A percentile compares a stretch with the other conserved stretches of the same genome.
phyloP scores from a whole-genome alignment of 1,140 invertebrate genomes.

The Armadillidium nasatum region DNA sequence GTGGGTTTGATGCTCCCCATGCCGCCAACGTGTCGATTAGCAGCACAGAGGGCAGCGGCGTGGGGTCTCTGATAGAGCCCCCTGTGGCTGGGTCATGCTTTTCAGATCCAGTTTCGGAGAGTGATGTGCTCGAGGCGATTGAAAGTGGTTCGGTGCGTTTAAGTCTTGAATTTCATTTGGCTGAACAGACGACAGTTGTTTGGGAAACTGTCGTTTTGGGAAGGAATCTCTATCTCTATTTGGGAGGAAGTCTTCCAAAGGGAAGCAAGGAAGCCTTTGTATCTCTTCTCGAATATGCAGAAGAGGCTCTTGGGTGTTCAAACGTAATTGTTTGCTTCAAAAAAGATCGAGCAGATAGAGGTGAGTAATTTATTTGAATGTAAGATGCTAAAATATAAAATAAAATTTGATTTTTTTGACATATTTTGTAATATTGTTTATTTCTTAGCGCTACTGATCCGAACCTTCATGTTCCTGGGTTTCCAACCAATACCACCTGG shows the following conservation, averaged over 20 bases:
- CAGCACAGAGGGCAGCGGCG: slow-evolving; percentile 72
- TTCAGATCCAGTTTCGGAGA: slow-evolving; percentile 41
- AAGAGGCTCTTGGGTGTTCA: slow-evolving; percentile 79
- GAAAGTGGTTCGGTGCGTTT: slow-evolving; percentile 33
- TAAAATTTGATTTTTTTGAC: neutral
- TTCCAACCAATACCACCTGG: slow-evolving; percentile 79
- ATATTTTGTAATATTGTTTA: slow-evolving; percentile 47
- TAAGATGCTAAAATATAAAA: neutral
- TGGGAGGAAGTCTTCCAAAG: slow-evolving; percentile 37
- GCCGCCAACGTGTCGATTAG: slow-evolving; percentile 62
- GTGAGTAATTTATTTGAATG: slow-evolving; percentile 51
- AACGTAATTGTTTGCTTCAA: slow-evolving; percentile 76
- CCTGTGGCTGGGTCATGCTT: slow-evolving; percentile 40
- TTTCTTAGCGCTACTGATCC: slow-evolving; percentile 64
- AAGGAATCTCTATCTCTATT: slow-evolving; percentile 36
- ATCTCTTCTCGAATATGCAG: slow-evolving; percentile 87
- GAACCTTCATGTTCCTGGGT: slow-evolving; percentile 95
- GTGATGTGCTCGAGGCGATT: slow-evolving; percentile 40
- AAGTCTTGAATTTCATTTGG: slow-evolving; percentile 42
- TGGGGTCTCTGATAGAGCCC: slow-evolving; percentile 73
- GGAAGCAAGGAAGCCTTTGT: slow-evolving; percentile 60
- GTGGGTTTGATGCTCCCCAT: slow-evolving; percentile 90
- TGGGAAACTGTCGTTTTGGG: slow-evolving; percentile 43
- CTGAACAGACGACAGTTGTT: slow-evolving; percentile 41
- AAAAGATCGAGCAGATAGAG: slow-evolving; percentile 74